phyloP scores from a whole-genome alignment of 2,113 vertebrate species.

The Rhinoderma darwinii region DNA sequence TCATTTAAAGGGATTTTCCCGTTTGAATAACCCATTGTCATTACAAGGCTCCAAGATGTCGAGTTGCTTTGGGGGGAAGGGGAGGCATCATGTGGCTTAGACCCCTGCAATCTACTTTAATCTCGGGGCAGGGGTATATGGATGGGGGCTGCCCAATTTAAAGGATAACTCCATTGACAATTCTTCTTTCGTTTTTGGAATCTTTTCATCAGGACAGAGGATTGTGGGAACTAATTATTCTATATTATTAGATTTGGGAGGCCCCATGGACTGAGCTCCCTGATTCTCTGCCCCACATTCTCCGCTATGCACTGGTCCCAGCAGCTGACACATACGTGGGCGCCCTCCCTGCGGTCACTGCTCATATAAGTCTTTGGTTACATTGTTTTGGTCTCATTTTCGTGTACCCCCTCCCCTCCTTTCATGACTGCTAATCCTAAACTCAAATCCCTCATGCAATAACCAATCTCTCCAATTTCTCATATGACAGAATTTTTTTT shows the following conservation, averaged over 20 bases:
- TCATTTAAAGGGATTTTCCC: too few relatives aligned
- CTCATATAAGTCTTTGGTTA: not conserved
- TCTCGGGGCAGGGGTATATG: too few relatives aligned
- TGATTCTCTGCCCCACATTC: not conserved
- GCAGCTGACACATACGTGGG: not conserved
- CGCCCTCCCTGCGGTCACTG: not conserved
- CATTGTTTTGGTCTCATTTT: slow-evolving; percentile 1
- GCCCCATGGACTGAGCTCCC: not conserved
- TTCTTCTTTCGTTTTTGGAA: not conserved
- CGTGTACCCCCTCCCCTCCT: not conserved
- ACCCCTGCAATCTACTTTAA: too few relatives aligned
- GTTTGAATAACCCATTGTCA: not conserved
- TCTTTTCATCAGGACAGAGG: not conserved
- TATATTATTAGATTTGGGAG: not conserved
- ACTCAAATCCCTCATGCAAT: not conserved
- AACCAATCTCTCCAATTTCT: slow-evolving; percentile 40
- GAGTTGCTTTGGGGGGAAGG: not conserved
- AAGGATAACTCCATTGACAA: not conserved
- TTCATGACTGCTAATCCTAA: not conserved
- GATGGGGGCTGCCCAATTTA: too few relatives aligned
- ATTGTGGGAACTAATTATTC: not conserved
- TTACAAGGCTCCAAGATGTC: not conserved
- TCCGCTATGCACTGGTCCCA: not conserved
- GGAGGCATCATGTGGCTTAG: too few relatives aligned
- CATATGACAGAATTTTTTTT: not conserved